Base-by-base conservation (phyloP, 2,113 vertebrate species). In the Lasiurus borealis region DNA sequence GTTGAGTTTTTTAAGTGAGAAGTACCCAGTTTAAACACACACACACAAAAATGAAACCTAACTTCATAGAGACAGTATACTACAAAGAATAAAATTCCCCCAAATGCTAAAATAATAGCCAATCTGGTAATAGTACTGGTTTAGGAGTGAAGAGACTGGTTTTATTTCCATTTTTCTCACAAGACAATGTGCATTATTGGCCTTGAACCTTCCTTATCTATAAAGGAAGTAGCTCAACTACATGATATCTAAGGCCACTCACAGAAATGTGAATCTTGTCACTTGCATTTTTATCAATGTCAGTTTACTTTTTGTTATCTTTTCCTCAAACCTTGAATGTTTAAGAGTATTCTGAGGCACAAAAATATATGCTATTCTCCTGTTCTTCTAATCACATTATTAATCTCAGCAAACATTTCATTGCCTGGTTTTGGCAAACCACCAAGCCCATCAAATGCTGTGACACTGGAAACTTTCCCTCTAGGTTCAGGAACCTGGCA, bases 1-100 rank as follows among this genome's bases (percentile, higher is more conserved):
- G 19, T n/a, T 83, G 46, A 77, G 31, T 23, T 27, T 94, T 71
- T 83, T 82, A 92, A 87, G 75, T 46, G 4, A 88, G 11, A n/a
- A 57, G 5, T 50, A 66, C 82, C 62, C 7, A 29, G 25, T 82
- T 44, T 80, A 73, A 23, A 83, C 72, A 29, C 12, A 31, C 25
- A 29, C 40, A 73, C 44, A 73, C 25, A 16, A 62, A 80, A 44
- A 13, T 36, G 68, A 93, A 90, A 68, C 6, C 50, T n/a, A 83
- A 0, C 13, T 71, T 75, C 23, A 34, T 90, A n/a, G 34, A 87
- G 29, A 66, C 12, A 62, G 52, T 25, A 19, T 18, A 27, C 40
- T 40, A 29, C 31, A 0, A 66, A 84, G 27, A 77, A 54, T 62
- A 52, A 31, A 29, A 73, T 19, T n/a, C 25, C 31, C 12, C 54